A percentile compares a stretch with the other conserved stretches of the same genome.
phyloP scores from a whole-genome alignment of 2,888 invertebrate genomes.

The Torymus texanus region DNA sequence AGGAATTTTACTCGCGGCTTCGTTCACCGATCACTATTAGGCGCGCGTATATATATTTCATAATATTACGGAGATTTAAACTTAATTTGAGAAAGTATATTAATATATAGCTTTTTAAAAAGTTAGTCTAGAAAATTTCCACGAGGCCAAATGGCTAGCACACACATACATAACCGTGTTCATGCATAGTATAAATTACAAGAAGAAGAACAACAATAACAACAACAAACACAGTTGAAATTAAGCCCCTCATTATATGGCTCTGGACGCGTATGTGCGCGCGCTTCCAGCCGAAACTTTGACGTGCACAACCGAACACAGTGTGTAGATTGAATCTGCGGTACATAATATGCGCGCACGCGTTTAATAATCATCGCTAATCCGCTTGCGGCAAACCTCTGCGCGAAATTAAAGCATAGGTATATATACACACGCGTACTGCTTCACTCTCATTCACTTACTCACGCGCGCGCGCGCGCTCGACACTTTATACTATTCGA shows the following conservation, averaged over 20 bases:
- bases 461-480: too few relatives aligned
- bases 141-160: too few relatives aligned
- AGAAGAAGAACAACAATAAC: not conserved
- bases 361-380: conserved; percentile 17
- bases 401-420: not conserved
- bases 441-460: too few relatives aligned
- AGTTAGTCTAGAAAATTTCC: too few relatives aligned
- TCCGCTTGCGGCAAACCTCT: not conserved
- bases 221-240: conserved; percentile 8
- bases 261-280: not conserved
- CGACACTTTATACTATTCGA: not conserved
- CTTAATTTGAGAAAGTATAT: too few relatives aligned
- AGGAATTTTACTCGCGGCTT: too few relatives aligned
- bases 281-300: not conserved
- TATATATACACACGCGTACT: not conserved
- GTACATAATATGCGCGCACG: not conserved
- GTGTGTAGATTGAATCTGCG: conserved; percentile 26
- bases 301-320: not conserved
- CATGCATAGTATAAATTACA: conserved; percentile 16
- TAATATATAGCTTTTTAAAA: too few relatives aligned
- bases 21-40: too few relatives aligned
- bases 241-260: conserved; percentile 35
- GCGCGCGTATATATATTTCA: too few relatives aligned
- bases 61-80: too few relatives aligned
- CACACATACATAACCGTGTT: not conserved